Base-by-base conservation (phyloP, 2,797 vertebrate genomes). In the Microctenopoma stevenorrisi region DNA sequence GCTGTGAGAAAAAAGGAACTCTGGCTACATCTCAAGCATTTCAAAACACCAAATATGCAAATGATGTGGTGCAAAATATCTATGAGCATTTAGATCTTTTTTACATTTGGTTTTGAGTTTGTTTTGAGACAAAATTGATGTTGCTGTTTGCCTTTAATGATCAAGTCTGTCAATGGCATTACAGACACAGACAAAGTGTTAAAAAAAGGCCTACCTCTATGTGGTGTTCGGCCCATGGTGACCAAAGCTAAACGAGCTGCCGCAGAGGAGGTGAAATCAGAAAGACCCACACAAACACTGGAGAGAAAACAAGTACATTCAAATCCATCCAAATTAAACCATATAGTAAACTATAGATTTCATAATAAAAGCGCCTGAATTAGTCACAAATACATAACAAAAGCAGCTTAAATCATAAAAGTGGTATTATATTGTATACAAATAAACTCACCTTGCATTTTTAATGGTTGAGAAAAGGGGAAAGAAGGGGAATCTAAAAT, bases 191-290 rank as follows among this genome's bases (percentile, higher is more conserved):
- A 37, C 15, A 44, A 8, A 18, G 44, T 5, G 2, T 0, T 10
- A n/a, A 18, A 42, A 18, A 42, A 35, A 37, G 47, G 33, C 60
- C 46, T 93, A 98, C 97, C 96, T 97, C 95, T 95, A 77, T 92
- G 89, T 71, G 91, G 76, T 52, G 94, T 96, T 86, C 91, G 94
- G 69, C 94, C 95, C 96, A 96, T 97, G 84, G 65, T 93, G 91
- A 91, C 89, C 79, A 59, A 50, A 73, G 84, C 73, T 83, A 22
- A 72, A 51, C 57, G 55, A 18, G 56, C 68, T 89, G 91, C 90
- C 68, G 69, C 64, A 72, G 72, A 89, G 84, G 68, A 87, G 74
- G 64, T 66, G 79, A 76, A 74, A 87, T 85, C 87, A 87, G 87
- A 76, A 76, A 67, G 65, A 67, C 47, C 81, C 82, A 63, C 59